Percentiles rank a stretch among this genome's conserved stretches.
These are phyloP conservation scores for Hemithea aestivaria DNA, from an alignment of 2,888 invertebrate species.

Conservation along the genomic window DNA sequence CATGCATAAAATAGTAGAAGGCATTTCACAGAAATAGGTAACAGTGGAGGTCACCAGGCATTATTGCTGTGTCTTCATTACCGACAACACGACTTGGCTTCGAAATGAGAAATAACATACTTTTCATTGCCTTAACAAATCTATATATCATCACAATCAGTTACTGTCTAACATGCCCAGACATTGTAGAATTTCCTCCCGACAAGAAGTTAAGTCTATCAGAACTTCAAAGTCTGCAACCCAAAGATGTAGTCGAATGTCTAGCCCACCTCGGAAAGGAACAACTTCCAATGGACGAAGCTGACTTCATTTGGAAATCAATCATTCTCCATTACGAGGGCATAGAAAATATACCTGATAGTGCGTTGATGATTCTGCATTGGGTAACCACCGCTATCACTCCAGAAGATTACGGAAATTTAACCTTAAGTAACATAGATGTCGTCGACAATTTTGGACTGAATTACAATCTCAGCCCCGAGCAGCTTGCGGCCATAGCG, in stretches of 20 bases:
- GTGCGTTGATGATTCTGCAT: conserved; percentile 54
- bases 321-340: conserved; percentile 51
- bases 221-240: conserved; percentile 43
- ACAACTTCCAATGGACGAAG: conserved; percentile 41
- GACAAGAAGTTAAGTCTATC: conserved; percentile 34
- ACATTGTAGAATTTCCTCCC: conserved; percentile 43
- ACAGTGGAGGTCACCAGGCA: conserved; percentile 1
- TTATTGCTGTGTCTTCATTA: background rate
- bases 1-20: conserved; percentile 19
- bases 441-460: conserved; percentile 77
- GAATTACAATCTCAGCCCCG: conserved; percentile 57
- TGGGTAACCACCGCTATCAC: conserved; percentile 71
- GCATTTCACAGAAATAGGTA: conserved; percentile 7
- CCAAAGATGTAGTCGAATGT: conserved; percentile 55
- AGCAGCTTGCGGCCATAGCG: conserved; percentile 68
- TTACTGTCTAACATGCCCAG: conserved; percentile 42
- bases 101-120: conserved; percentile 10
- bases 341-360: conserved; percentile 60
- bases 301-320: conserved; percentile 57
- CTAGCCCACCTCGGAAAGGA: conserved; percentile 54
- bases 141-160: conserved; percentile 4
- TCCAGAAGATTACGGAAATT: conserved; percentile 68
- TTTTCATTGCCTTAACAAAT: conserved; percentile 7
- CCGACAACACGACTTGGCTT: background rate
- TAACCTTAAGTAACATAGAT: conserved; percentile 73